Conservation (phyloP, 2,113 vertebrate species). For the Protobothrops mucrosquamatus region DNA sequence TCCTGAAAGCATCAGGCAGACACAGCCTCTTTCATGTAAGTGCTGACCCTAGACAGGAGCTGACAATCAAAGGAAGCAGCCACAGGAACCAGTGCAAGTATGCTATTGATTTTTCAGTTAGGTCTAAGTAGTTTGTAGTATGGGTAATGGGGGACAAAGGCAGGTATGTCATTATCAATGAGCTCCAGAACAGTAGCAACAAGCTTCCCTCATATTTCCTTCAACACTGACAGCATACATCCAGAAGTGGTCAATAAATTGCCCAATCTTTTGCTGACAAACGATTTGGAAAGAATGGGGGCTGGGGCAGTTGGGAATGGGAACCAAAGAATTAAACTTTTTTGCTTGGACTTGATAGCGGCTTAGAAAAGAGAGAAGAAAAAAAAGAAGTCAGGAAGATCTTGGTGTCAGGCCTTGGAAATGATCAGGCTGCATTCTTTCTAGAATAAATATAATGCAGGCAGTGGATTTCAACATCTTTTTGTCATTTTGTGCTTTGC, state of each 20-base stretch:
- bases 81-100: constrained; percentile 87
- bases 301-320: constrained; percentile 39
- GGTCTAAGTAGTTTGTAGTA: constrained; percentile 97
- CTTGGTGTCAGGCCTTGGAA: not conserved
- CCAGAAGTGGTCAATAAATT: constrained; percentile 89
- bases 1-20: constrained; percentile 81
- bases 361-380: not conserved
- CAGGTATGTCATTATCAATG: constrained; percentile 99
- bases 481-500: constrained; percentile 28
- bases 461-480: not conserved
- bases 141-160: constrained; percentile 92
- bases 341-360: constrained; percentile 47
- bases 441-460: not conserved
- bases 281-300: constrained; percentile 62
- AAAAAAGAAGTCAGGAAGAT: constrained; percentile 15
- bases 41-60: constrained; percentile 94
- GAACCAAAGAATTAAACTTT: constrained; percentile 67
- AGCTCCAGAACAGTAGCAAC: constrained; percentile 84
- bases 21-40: constrained; percentile 88
- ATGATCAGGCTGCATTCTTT: constrained; percentile 22
- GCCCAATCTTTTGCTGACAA: constrained; percentile 81
- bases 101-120: constrained; percentile 99
- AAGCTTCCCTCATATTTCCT: constrained; percentile 86
- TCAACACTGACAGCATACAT: constrained; percentile 82
- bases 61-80: constrained; percentile 94